phyloP scores from a whole-genome alignment of 2,113 vertebrate species.

The Carollia perspicillata region DNA sequence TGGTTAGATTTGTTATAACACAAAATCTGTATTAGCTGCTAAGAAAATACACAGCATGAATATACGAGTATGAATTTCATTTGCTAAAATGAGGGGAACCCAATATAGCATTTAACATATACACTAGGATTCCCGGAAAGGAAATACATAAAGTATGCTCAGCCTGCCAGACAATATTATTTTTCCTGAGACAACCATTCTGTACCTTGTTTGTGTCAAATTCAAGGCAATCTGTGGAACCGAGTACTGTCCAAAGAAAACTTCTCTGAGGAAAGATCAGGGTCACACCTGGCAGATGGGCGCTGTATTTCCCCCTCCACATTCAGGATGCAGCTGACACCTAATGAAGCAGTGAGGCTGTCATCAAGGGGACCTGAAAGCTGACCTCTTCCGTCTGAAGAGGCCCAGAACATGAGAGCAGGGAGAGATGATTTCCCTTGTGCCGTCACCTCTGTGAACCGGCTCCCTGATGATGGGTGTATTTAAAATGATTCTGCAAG shows the following conservation, averaged over 20 bases:
- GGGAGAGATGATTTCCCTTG: slow-evolving; percentile 42
- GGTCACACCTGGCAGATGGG: slow-evolving; percentile 53
- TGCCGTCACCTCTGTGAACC: slow-evolving; percentile 57
- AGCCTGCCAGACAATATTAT: not conserved
- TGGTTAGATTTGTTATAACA: not conserved
- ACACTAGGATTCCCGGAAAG: not conserved
- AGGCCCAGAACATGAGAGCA: slow-evolving; percentile 44
- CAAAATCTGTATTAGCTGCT: not conserved
- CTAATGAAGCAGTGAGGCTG: not conserved
- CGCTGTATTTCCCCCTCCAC: not conserved
- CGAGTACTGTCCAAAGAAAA: not conserved
- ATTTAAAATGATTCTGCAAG: slow-evolving; percentile 35
- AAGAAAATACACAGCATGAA: not conserved
- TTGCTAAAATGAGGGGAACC: not conserved
- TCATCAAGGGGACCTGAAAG: slow-evolving; percentile 34
- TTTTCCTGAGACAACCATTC: not conserved
- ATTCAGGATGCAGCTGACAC: slow-evolving; percentile 30
- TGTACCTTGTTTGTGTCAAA: slow-evolving; percentile 40
- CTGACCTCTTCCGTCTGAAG: slow-evolving; percentile 62
- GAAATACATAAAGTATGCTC: not conserved
- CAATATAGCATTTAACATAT: not conserved
- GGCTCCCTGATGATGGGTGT: slow-evolving; percentile 27
- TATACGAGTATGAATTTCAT: not conserved
- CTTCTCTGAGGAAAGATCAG: not conserved
- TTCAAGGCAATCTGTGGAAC: slow-evolving; percentile 5